Evolutionary conservation across 1,140 invertebrate genomes (phyloP), one percentile per base, ranked within the genome.

Genomic region (Diprion similis): DNA sequence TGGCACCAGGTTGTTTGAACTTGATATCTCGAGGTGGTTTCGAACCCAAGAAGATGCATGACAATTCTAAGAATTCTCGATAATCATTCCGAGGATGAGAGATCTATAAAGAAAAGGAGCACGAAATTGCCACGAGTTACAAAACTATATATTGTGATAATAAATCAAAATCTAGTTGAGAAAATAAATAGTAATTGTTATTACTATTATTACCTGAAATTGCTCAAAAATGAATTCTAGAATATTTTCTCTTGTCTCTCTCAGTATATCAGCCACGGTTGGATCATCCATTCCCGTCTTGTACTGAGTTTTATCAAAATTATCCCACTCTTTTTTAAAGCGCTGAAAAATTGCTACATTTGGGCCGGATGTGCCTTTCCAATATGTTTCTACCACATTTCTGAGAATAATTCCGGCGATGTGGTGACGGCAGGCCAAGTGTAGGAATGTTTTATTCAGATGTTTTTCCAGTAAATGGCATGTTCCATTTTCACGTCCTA

Each of bases 1-100:
- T 79, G 68, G 81, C 85, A 72, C 83, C 85, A 73, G 85, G 84
- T 71, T 82, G 80, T 66, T 80, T 73, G 72, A 89, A 84, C 75
- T 80, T 80, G 9, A 86, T 64, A 66, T 72, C 72, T 71, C 17
- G 47, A 73, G 0, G 71, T 68, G n/a, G 72, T n/a, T 24, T 72
- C 69, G 17, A 71, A 71, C 19, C 64, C n/a, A 18, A n/a, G 80
- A 88, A 89, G 59, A 88, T 83, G 46, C 85, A 71, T 68, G 46
- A 80, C 64, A 88, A 77, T 75, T 82, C 76, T 9, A 88, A 76
- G 9, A 88, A 68, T 81, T 87, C 82, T 13, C 79, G 76, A 74
- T 88, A 87, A 75, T 88, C 83, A 73, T 82, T 82, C 19, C 80
- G 72, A 37, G 72, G 74, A 71, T 77, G 76, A 37, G 24, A 37